phyloP scores from a whole-genome alignment of 2,888 invertebrate species.

The Tipula vernalis region DNA sequence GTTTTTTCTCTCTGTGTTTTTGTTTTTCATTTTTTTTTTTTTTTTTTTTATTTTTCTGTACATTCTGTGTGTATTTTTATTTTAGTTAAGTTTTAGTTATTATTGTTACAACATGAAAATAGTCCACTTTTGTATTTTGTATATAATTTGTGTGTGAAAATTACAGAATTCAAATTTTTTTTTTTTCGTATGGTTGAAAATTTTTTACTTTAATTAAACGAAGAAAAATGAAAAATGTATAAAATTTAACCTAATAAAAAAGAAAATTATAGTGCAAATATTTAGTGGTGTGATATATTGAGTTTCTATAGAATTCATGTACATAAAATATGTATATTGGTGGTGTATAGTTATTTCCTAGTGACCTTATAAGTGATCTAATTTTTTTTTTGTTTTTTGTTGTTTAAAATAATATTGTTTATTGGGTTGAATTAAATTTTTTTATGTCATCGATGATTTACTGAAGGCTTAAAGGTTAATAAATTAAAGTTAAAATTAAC shows the following conservation, averaged over 20 bases:
- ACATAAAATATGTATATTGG: neutral
- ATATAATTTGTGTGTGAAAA: neutral
- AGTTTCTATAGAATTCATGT: neutral
- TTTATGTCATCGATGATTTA: neutral
- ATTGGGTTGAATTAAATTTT: neutral
- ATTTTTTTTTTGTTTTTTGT: neutral
- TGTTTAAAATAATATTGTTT: neutral
- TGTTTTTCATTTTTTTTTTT: neutral
- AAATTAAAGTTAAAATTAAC: neutral
- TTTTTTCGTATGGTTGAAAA: neutral
- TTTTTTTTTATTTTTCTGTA: neutral
- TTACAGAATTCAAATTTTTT: neutral
- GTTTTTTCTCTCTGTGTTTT: neutral
- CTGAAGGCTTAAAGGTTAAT: neutral
- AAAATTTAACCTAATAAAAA: neutral
- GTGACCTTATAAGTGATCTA: neutral
- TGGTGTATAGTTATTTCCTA: neutral
- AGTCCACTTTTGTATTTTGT: neutral
- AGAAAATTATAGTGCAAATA: neutral
- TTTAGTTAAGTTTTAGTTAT: slow-evolving; percentile 4
- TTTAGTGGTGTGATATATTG: neutral
- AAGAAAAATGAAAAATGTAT: neutral
- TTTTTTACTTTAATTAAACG: neutral
- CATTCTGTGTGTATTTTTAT: neutral
- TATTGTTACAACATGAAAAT: neutral